Percentiles rank a stretch among this genome's conserved stretches.
phyloP scores from a whole-genome alignment of 2,888 invertebrate species.

The Adelognathus sp. region DNA sequence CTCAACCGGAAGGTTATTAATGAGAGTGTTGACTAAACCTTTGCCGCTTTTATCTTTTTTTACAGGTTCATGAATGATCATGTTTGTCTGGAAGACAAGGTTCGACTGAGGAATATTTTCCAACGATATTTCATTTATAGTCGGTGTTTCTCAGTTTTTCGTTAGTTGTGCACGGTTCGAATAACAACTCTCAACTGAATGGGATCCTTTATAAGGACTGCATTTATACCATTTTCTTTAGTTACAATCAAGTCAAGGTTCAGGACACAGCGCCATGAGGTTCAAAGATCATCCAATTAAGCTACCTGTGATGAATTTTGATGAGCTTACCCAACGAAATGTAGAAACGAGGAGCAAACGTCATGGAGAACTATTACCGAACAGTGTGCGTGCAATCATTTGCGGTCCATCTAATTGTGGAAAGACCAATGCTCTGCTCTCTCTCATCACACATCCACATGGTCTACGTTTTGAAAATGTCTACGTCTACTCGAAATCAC shows the following conservation, averaged over 20 bases:
- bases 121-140: not conserved
- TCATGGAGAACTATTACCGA: slow-evolving; percentile 57
- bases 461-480: slow-evolving; percentile 61
- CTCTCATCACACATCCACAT: slow-evolving; percentile 57
- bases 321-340: slow-evolving; percentile 9
- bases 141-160: not conserved
- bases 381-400: slow-evolving; percentile 67
- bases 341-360: slow-evolving; percentile 17
- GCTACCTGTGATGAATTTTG: slow-evolving; percentile 43
- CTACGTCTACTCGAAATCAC: slow-evolving; percentile 67
- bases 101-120: not conserved
- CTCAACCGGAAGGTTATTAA: slow-evolving; percentile 59
- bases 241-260: not conserved
- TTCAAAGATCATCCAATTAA: slow-evolving; percentile 14
- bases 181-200: not conserved
- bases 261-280: not conserved
- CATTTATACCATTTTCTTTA: not conserved
- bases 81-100: not conserved
- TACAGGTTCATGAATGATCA: not conserved
- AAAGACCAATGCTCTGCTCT: slow-evolving; percentile 60
- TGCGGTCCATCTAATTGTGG: slow-evolving; percentile 61
- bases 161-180: not conserved
- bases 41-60: slow-evolving; percentile 24
- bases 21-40: slow-evolving; percentile 48
- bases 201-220: not conserved